A percentile compares a stretch with the other conserved stretches of the same genome.
These are phyloP conservation scores for Chaetops frenatus DNA, from an alignment of 2,113 vertebrate genomes.

Conservation along the genomic window DNA sequence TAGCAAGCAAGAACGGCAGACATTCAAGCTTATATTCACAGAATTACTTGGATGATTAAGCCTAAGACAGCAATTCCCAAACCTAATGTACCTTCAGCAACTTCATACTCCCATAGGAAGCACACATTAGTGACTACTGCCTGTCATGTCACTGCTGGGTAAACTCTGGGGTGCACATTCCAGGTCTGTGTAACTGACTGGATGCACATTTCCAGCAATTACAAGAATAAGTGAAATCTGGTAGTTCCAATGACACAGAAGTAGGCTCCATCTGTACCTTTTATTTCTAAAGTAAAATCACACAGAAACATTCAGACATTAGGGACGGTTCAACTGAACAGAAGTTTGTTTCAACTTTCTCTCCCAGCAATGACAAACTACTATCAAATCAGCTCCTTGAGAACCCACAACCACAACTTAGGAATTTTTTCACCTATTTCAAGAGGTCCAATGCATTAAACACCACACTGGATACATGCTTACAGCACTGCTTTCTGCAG, in stretches of 20 bases:
- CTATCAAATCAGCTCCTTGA: not conserved
- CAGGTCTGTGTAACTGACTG: not conserved
- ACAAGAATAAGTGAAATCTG: not conserved
- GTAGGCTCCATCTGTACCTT: not conserved
- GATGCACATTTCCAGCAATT: not conserved
- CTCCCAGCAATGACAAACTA: not conserved
- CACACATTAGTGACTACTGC: not conserved
- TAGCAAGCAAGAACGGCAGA: not conserved
- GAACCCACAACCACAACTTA: not conserved
- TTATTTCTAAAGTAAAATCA: not conserved
- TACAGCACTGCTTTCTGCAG: not conserved
- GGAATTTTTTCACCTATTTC: not conserved
- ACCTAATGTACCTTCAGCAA: not conserved
- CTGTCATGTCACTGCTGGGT: not conserved
- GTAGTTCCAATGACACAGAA: not conserved
- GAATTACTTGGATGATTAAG: not conserved
- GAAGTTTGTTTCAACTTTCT: not conserved
- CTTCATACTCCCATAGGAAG: not conserved
- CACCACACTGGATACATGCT: not conserved
- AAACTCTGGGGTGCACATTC: not conserved
- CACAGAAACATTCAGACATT: not conserved
- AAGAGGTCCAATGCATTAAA: not conserved
- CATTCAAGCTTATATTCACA: not conserved
- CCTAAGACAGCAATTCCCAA: not conserved
- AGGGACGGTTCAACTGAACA: not conserved